Evolutionary conservation across 2,888 invertebrate species (phyloP).

Genomic region (Lamellibrachia satsuma): DNA sequence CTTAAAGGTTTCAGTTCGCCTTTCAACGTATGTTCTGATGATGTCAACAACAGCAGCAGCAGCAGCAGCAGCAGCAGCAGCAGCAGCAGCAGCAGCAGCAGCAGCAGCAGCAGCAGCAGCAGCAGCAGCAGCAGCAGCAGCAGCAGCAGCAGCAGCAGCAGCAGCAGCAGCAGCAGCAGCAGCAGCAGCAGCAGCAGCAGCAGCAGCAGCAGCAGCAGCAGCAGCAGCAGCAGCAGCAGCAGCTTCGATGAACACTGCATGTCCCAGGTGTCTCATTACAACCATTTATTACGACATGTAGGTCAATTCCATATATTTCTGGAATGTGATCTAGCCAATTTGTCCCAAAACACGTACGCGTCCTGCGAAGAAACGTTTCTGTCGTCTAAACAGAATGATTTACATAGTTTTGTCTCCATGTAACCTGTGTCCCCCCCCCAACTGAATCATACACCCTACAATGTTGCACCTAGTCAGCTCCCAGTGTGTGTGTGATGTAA

Average conservation of each 20-base stretch:
- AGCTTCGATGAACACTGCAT: slow-evolving; percentile 1
- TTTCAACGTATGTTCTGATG: too few relatives aligned
- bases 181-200: not conserved
- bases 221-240: not conserved
- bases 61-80: not conserved
- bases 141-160: not conserved
- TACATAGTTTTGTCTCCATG: not conserved
- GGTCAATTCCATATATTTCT: too few relatives aligned
- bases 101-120: slow-evolving; percentile 22
- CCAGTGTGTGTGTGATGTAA: not conserved
- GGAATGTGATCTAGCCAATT: too few relatives aligned
- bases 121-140: not conserved
- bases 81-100: not conserved
- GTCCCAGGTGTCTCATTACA: not conserved
- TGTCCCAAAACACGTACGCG: too few relatives aligned
- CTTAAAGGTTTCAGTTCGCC: too few relatives aligned
- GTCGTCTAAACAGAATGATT: not conserved
- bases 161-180: not conserved
- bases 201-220: not conserved
- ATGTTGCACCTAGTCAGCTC: not conserved
- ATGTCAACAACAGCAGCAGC: too few relatives aligned
- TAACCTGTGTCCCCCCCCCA: not conserved
- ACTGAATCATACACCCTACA: not conserved
- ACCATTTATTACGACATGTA: not conserved
- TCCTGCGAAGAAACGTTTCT: too few relatives aligned